These are phyloP conservation scores for Oppia nitens DNA, from an alignment of 1,140 invertebrate species.

Conservation along the genomic window DNA sequence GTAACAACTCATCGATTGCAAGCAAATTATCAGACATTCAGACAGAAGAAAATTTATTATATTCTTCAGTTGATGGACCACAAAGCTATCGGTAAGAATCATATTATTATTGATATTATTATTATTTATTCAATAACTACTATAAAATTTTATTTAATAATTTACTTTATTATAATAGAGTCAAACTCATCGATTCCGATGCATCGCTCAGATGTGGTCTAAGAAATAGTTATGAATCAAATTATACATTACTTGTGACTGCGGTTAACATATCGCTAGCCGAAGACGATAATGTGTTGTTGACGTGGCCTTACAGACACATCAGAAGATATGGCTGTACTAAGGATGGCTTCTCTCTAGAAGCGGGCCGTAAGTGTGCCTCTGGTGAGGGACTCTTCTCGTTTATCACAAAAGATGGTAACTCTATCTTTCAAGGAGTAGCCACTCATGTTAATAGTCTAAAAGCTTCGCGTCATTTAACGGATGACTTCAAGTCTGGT, in stretches of 20 bases:
- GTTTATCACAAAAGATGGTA: constrained; percentile 35
- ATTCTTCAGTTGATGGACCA: not conserved
- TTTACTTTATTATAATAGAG: no score
- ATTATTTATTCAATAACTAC: no score
- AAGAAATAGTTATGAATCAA: constrained; percentile 40
- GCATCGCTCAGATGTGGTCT: constrained; percentile 54
- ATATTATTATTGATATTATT: no score
- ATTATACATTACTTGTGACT: constrained; percentile 42
- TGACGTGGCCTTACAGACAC: constrained; percentile 69
- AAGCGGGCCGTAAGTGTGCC: constrained; percentile 70
- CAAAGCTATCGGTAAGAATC: no score
- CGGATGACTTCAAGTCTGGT: not conserved
- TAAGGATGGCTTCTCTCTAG: constrained; percentile 65
- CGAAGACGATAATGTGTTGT: constrained; percentile 40
- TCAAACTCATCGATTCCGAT: constrained; percentile 56
- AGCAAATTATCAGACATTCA: not conserved
- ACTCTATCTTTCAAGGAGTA: constrained; percentile 20
- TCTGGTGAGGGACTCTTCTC: constrained; percentile 67
- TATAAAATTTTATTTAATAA: no score
- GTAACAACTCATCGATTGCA: constrained; percentile 15
- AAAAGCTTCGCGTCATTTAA: constrained; percentile 5
- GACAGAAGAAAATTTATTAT: not conserved
- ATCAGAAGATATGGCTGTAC: constrained; percentile 66
- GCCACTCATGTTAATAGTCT: constrained; percentile 18
- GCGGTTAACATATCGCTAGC: constrained; percentile 50